Evolutionary conservation across 2,797 vertebrate species (phyloP).

Genomic region (Mustela erminea): DNA sequence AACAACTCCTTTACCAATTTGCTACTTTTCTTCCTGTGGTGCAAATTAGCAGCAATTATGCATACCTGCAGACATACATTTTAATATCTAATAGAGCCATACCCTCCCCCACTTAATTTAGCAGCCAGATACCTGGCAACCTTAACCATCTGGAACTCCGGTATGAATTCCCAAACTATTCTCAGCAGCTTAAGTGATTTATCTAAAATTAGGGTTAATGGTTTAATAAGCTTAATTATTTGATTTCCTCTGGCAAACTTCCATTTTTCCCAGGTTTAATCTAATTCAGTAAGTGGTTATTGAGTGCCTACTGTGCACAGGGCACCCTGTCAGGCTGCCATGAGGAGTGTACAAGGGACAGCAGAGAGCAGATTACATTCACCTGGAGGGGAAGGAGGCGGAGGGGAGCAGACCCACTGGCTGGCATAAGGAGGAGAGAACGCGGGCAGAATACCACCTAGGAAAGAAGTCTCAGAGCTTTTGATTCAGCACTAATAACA

Average conservation of each 20-base stretch:
- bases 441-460: not conserved
- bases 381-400: no score
- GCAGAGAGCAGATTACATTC: not conserved
- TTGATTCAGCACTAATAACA: not conserved
- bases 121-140: constrained; percentile 44
- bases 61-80: not conserved
- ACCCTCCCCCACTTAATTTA: not conserved
- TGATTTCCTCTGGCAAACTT: constrained; percentile 63
- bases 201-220: constrained; percentile 73
- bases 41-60: constrained; percentile 45
- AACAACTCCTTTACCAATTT: constrained; percentile 37
- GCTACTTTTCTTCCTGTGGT: constrained; percentile 3
- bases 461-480: not conserved
- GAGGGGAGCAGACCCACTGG: not conserved
- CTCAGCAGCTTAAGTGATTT: constrained; percentile 28
- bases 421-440: not conserved
- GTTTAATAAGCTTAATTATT: constrained; percentile 70
- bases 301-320: not conserved
- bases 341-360: not conserved
- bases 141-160: constrained; percentile 33
- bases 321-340: not conserved
- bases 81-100: not conserved
- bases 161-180: constrained; percentile 47
- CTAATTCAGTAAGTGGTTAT: not conserved
- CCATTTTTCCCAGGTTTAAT: constrained; percentile 39